Evolutionary conservation across 2,888 invertebrate genomes (phyloP).

Genomic region (Callyntrura guangdongensis): DNA sequence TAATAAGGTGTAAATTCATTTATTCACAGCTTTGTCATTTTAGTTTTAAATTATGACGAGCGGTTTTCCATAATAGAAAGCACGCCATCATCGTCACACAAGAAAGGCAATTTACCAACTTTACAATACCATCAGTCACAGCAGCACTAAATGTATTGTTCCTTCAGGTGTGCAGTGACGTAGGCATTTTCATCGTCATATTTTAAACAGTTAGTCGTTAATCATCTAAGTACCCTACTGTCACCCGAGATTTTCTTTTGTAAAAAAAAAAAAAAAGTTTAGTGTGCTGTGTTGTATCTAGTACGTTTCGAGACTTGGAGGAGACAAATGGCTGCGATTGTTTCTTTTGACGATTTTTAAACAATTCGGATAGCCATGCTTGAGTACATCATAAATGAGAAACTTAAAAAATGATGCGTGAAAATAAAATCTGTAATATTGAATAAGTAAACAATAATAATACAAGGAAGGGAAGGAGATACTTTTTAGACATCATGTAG

Average conservation of each 20-base stretch:
- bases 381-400: too few relatives aligned
- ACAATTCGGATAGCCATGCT: not conserved
- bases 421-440: too few relatives aligned
- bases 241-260: not conserved
- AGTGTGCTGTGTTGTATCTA: not conserved
- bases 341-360: not conserved
- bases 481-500: not conserved
- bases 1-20: slow-evolving; percentile 26
- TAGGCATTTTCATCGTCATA: not conserved
- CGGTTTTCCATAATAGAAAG: slow-evolving; percentile 46
- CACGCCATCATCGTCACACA: slow-evolving; percentile 35
- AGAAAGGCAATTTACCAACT: not conserved
- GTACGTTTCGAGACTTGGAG: too few relatives aligned
- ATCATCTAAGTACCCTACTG: slow-evolving; percentile 3
- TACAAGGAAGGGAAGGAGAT: not conserved
- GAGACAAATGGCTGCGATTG: too few relatives aligned
- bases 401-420: too few relatives aligned
- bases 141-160: not conserved
- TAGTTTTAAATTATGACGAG: slow-evolving; percentile 42
- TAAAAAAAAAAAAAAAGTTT: slow-evolving; percentile 15
- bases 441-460: not conserved
- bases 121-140: not conserved
- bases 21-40: slow-evolving; percentile 17
- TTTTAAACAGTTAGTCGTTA: slow-evolving; percentile 11
- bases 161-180: not conserved